Evolutionary conservation across 2,113 vertebrate genomes (phyloP), one percentile per base, ranked within the genome.

Genomic region (Apteryx mantelli): DNA sequence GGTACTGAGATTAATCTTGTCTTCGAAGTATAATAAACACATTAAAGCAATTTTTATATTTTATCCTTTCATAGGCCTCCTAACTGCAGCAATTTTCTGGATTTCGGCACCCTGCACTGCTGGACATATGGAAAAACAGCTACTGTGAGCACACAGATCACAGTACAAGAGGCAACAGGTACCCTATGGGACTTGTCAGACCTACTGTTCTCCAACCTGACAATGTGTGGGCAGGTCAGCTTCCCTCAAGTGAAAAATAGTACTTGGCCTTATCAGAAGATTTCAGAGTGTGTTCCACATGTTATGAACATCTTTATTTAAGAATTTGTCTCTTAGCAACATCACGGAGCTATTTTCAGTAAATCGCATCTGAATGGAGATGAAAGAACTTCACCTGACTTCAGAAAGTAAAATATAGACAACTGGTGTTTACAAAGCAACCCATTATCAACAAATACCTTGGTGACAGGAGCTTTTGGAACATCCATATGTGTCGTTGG

Each of bases 351-450:
- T 96, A 84, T 84, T 96, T 96, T 93, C 74, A 91, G 89, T 98
- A 97, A 97, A 94, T 91, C 70, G 93, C 78, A 86, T 76, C 94
- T 89, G 92, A 90, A 84, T 64, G 88, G 69, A 93, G 76, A 94
- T 94, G 88, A 95, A 95, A 95, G 82, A 95, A 83, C 28, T 93
- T 94, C 92, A 95, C 91, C 95, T 97, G 90, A 95, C 93, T 96
- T 74, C 68, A 69, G 84, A 91, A 95, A 71, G 68, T 69, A 88
- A 96, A 95, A 86, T 78, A 69, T 21, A 84, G 58, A 86, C 89
- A 95, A 96, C 65, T 82, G 96, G 80, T 83, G 68, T 97, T 98
- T 97, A 92, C 92, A 96, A 95, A 93, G 88, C 75, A 55, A 69
- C 69, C 40, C 65, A 60, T 90, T 92, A 91, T 76, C 90, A 95